Evolutionary conservation across 2,888 invertebrate species (phyloP), one percentile per base, ranked within the genome.

Genomic region (Mycalesis mineus): DNA sequence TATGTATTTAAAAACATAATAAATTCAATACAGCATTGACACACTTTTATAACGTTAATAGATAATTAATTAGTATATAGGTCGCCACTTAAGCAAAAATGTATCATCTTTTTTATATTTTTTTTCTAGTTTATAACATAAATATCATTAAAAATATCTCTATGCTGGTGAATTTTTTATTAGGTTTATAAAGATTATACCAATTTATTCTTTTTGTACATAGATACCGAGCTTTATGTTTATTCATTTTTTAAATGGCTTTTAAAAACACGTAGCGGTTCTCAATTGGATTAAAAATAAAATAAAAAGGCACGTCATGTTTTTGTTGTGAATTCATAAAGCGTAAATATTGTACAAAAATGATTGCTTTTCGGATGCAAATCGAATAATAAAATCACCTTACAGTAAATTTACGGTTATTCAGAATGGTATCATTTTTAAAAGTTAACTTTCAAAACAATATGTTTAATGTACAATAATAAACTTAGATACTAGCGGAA

Each of bases 291-390:
- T 51, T 41, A 31, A 9, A 9, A 51, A 51, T 40, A 14, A 15
- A 28, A 51, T 40, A 31, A 40, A 51, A 51, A 40, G 14, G 28
- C 40, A 40, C 29, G 39, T 28, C 49, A 13, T 37, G 28, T 29
- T 50, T 29, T 40, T 39, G 29, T 50, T 39, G 9, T 28, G 49
- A 39, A 50, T 39, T 50, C 22, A 39, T 39, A 28, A 39, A 50
- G 44, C 7, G 29, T 15, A 15, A 33, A 33, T 15, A 47, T 47
- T 51, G 31, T 51, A 14, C 50, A 40, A 11, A 40, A 28, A 15
- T 14, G 28, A 50, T 40, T 28, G 14, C 14, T 14, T 3, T 51
- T 28, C 14, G 15, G 13, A 40, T 40, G 14, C 31, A 15, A 51
- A 51, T 28, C 7, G 15, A 51, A 51, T 51, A 28, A 28, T 9